phyloP scores from a whole-genome alignment of 2,797 vertebrate species.

The Mormyrops attenuatus region DNA sequence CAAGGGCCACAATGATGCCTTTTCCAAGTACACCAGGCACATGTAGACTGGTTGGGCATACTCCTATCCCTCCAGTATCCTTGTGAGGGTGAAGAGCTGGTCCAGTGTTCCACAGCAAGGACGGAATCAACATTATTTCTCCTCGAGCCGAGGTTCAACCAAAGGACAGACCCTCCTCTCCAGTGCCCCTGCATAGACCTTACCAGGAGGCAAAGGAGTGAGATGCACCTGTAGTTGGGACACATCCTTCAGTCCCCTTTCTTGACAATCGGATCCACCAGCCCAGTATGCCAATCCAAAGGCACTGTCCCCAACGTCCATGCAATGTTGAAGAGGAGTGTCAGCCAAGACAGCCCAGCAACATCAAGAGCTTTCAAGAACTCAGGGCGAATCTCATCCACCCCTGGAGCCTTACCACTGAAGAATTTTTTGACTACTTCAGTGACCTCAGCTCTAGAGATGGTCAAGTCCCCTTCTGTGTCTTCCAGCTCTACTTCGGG shows the following conservation, averaged over 20 bases:
- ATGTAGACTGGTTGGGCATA: not conserved
- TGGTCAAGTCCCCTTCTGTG: too few species aligned
- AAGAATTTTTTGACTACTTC: too few species aligned
- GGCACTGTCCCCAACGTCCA: not conserved
- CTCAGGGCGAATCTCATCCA: not conserved
- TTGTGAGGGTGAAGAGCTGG: not conserved
- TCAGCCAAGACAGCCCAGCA: too few species aligned
- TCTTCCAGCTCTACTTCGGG: too few species aligned
- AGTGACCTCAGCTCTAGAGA: too few species aligned
- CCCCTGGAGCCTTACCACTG: too few species aligned
- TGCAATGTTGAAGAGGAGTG: too few species aligned
- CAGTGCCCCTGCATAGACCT: not conserved
- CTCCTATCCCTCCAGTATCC: not conserved
- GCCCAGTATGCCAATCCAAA: not conserved
- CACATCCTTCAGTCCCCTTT: not conserved
- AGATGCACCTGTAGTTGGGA: not conserved
- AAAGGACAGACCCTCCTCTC: not conserved
- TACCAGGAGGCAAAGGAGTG: not conserved
- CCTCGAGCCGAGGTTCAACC: not conserved
- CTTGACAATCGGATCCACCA: not conserved
- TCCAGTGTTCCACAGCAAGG: not conserved
- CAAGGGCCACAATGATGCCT: not conserved
- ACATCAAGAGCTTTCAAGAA: not conserved
- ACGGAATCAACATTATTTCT: not conserved
- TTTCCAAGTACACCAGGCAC: not conserved